phyloP scores from a whole-genome alignment of 2,888 invertebrate species.

The Oscheius onirici region DNA sequence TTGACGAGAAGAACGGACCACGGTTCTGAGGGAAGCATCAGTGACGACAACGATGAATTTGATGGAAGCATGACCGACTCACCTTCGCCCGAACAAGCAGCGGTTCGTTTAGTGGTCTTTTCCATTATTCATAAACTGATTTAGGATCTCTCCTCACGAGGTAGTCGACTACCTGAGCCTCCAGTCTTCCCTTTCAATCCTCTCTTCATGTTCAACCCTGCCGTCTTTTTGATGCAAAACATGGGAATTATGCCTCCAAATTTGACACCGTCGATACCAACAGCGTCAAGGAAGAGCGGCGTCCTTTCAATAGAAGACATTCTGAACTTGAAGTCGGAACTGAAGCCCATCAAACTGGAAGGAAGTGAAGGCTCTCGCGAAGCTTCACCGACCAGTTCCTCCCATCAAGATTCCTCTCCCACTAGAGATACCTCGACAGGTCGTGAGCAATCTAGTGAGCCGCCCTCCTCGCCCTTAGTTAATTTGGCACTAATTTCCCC shows the following conservation, averaged over 20 bases:
- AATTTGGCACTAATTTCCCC: slow-evolving; percentile 17
- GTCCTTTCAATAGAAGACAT: slow-evolving; percentile 60
- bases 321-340: slow-evolving; percentile 43
- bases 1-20: slow-evolving; percentile 42
- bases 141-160: slow-evolving; percentile 22
- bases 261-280: slow-evolving; percentile 18
- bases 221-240: slow-evolving; percentile 35
- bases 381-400: slow-evolving; percentile 31
- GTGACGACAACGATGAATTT: slow-evolving; percentile 51
- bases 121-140: slow-evolving; percentile 1
- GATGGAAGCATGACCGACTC: slow-evolving; percentile 58
- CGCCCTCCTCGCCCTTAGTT: slow-evolving; percentile 16
- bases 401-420: slow-evolving; percentile 34
- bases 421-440: slow-evolving; percentile 16
- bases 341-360: slow-evolving; percentile 6
- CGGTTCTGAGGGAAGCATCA: slow-evolving; percentile 44
- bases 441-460: slow-evolving; percentile 24
- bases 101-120: slow-evolving; percentile 37
- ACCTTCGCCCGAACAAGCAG: slow-evolving; percentile 56
- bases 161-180: slow-evolving; percentile 21
- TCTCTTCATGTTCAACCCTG: slow-evolving; percentile 55
- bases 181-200: slow-evolving; percentile 43
- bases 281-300: slow-evolving; percentile 40
- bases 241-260: slow-evolving; percentile 33
- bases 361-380: slow-evolving; percentile 10